Conservation (phyloP, 92 coral and sea anemone species). For the Porites cylindrica region DNA sequence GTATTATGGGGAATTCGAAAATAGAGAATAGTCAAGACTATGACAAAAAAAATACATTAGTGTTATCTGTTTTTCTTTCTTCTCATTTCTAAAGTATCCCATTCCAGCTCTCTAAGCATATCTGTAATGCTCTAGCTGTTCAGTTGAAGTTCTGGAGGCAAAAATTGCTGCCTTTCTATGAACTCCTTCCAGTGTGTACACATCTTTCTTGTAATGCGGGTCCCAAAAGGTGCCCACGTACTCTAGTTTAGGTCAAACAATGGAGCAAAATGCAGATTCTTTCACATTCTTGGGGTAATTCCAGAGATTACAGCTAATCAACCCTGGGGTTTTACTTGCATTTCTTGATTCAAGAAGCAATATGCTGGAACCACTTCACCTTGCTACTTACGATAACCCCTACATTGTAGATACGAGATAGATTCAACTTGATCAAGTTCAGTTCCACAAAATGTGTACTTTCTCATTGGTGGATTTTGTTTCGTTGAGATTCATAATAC, state of each 20-base stretch:
- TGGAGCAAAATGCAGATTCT: slow-evolving; percentile 10
- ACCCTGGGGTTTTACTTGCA: slow-evolving; percentile 23
- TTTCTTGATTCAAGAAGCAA: slow-evolving; percentile 15
- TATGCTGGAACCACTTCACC: not conserved
- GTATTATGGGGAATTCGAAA: too few relatives aligned
- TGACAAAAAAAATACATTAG: too few relatives aligned
- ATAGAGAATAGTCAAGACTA: too few relatives aligned
- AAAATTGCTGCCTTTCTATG: too few relatives aligned
- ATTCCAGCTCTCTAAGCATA: too few relatives aligned
- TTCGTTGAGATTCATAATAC: not conserved
- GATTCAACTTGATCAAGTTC: slow-evolving; percentile 9
- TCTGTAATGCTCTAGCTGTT: too few relatives aligned
- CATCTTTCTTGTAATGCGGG: slow-evolving; percentile 38
- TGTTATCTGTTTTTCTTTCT: too few relatives aligned
- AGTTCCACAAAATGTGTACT: slow-evolving; percentile 4
- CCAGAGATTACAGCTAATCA: too few relatives aligned
- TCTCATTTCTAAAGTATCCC: too few relatives aligned
- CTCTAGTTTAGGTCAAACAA: slow-evolving; percentile 31
- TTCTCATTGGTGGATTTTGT: not conserved
- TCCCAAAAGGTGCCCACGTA: slow-evolving; percentile 27
- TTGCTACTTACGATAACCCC: not conserved
- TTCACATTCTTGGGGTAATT: too few relatives aligned
- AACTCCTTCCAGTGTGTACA: not conserved
- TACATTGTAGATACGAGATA: not conserved
- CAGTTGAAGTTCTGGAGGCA: too few relatives aligned